Evolutionary conservation across 2,888 invertebrate genomes (phyloP).

Genomic region (Vannuccia rotundouncinata): DNA sequence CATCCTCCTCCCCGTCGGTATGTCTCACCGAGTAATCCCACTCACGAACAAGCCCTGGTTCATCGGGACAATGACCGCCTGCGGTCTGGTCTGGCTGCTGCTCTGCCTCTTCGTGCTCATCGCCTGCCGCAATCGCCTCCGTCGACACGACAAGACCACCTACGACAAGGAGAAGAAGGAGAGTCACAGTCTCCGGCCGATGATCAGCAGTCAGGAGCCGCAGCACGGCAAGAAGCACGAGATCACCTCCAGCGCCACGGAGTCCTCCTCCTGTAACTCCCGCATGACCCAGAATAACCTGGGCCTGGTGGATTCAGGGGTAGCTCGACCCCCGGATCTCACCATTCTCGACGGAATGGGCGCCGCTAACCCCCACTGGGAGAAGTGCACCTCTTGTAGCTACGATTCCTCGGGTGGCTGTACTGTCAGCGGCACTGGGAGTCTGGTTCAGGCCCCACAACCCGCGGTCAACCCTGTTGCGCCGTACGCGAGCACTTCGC

Average conservation of each 20-base stretch:
- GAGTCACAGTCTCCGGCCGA: background rate
- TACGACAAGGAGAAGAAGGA: background rate
- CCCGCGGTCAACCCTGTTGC: constrained; percentile 24
- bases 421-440: background rate
- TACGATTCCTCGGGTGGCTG: background rate
- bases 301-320: background rate
- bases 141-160: background rate
- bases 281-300: background rate
- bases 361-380: background rate
- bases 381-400: constrained; percentile 14
- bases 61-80: constrained; percentile 32
- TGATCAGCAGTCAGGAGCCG: background rate
- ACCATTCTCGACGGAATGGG: background rate
- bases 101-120: constrained; percentile 29
- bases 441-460: background rate
- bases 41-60: constrained; percentile 36
- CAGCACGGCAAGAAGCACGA: background rate
- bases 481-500: constrained; percentile 33
- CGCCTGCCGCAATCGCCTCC: constrained; percentile 25
- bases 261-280: background rate
- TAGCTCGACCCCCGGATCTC: background rate
- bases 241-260: constrained; percentile 2
- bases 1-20: constrained; percentile 16
- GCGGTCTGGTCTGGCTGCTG: constrained; percentile 28
- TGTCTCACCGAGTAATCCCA: background rate